Percentiles rank a stretch among this genome's conserved stretches.
Evolutionary conservation across 2,113 vertebrate species (phyloP).

Genomic region (Vulpes lagopus): DNA sequence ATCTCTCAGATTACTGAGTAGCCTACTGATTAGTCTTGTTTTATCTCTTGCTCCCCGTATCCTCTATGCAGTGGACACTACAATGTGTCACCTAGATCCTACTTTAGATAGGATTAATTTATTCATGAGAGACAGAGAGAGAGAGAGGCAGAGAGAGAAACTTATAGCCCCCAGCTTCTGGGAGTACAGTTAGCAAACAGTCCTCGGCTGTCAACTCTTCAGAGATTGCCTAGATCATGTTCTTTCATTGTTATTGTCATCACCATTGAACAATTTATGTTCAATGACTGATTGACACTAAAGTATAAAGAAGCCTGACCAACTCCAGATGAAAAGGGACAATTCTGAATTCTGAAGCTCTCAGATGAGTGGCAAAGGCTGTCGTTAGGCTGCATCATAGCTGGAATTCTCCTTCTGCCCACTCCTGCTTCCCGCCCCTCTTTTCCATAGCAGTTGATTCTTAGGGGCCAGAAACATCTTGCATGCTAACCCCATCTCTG

Average conservation of each 20-base stretch:
- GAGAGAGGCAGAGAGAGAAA: no score
- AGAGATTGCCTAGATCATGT: fast-evolving
- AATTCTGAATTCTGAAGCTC: neutral
- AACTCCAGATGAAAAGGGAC: neutral
- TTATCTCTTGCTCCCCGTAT: neutral
- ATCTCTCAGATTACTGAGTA: neutral
- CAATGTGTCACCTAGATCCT: neutral
- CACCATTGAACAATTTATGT: neutral
- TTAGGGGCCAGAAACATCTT: neutral
- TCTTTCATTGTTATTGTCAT: neutral
- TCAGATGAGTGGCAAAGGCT: neutral
- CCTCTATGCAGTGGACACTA: neutral
- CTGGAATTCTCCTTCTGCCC: neutral
- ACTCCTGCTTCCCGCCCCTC: neutral
- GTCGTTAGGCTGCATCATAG: fast-evolving
- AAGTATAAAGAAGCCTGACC: neutral
- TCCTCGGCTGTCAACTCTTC: neutral
- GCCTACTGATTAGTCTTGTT: neutral
- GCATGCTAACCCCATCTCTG: neutral
- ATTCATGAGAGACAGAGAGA: no score
- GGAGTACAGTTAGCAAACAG: neutral
- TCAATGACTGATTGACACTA: neutral
- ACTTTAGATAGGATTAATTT: neutral
- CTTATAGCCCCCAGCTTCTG: neutral
- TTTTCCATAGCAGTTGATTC: neutral